Conservation (phyloP, 2,888 invertebrate species). For the Nemotelus pantherinus region DNA sequence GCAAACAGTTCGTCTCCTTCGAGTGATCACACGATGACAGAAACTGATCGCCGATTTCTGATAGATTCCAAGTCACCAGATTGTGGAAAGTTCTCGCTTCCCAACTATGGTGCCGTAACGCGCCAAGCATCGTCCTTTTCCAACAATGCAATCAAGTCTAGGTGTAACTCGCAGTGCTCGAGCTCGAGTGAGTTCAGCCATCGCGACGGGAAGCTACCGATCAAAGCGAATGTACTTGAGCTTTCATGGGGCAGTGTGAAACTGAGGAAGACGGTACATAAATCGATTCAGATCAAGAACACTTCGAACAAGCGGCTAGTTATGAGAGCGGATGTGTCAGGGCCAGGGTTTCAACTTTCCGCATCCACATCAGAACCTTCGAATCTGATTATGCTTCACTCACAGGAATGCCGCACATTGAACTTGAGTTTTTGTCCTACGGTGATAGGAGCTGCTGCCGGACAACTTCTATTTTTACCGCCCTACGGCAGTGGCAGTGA, state of each 20-base stretch:
- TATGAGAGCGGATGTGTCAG: conserved; percentile 67
- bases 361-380: conserved; percentile 59
- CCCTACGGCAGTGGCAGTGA: conserved; percentile 55
- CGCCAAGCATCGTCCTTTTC: conserved; percentile 44
- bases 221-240: conserved; percentile 69
- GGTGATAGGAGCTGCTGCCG: conserved; percentile 67
- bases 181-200: conserved; percentile 63
- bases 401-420: conserved; percentile 69
- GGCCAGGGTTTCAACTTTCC: conserved; percentile 65
- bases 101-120: conserved; percentile 50
- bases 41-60: conserved; percentile 38
- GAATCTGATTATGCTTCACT: conserved; percentile 65
- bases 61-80: conserved; percentile 54
- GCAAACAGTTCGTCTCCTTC: conserved; percentile 53
- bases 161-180: conserved; percentile 61
- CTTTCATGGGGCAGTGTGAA: conserved; percentile 71
- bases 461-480: conserved; percentile 68
- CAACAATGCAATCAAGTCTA: conserved; percentile 41
- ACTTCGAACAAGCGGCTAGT: conserved; percentile 68
- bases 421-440: conserved; percentile 69
- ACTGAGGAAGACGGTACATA: conserved; percentile 67
- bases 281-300: conserved; percentile 70
- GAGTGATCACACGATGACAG: conserved; percentile 28
- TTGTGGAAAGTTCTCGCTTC: conserved; percentile 54
- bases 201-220: conserved; percentile 64